These are phyloP conservation scores for Pristionchus japonicus DNA, from an alignment of 2,888 invertebrate genomes.

Conservation along the genomic window DNA sequence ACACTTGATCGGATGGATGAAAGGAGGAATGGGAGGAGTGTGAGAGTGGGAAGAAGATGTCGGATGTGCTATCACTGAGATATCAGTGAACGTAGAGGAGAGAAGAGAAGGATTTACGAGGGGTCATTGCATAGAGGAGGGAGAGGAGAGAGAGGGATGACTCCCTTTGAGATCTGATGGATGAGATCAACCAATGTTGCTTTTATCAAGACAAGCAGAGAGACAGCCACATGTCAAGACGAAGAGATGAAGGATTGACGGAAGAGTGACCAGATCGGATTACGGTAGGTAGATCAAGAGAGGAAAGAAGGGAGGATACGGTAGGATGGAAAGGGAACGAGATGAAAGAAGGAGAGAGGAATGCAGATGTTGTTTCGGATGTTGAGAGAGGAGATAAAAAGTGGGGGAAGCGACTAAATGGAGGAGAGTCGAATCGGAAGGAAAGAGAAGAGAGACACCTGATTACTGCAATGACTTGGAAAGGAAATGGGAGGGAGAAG, in stretches of 20 bases:
- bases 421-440: neutral
- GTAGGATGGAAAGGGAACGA: conserved; percentile 1
- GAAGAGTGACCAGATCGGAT: neutral
- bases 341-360: conserved; percentile 30
- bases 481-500: conserved; percentile 7
- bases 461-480: conserved; percentile 29
- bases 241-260: neutral
- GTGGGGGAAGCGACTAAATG: conserved; percentile 4
- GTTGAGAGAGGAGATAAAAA: conserved; percentile 4
- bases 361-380: conserved; percentile 38
- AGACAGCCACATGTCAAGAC: conserved; percentile 8
- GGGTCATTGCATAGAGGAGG: conserved; percentile 32
- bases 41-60: neutral
- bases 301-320: neutral
- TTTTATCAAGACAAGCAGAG: conserved; percentile 38
- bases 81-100: conserved; percentile 21
- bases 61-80: conserved; percentile 12
- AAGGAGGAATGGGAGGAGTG: neutral
- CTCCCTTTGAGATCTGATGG: conserved; percentile 29
- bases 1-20: neutral
- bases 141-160: neutral
- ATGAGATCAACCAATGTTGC: conserved; percentile 38
- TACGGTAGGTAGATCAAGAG: conserved; percentile 19
- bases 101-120: conserved; percentile 10
- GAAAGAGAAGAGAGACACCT: neutral